Evolutionary conservation across 1,140 invertebrate genomes (phyloP), one percentile per base, ranked within the genome.

Genomic region (Phymastichus coffea): DNA sequence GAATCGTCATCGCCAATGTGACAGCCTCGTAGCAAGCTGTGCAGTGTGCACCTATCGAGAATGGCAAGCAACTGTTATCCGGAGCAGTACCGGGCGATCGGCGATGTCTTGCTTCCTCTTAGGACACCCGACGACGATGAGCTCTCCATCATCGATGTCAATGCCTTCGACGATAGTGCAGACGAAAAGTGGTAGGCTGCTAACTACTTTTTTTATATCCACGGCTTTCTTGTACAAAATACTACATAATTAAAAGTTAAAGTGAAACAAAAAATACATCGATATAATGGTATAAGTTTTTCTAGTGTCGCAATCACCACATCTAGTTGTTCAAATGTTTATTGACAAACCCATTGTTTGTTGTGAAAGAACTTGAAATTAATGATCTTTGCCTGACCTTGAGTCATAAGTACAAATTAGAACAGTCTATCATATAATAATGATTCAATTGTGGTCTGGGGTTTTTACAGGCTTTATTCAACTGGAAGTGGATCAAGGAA

Each of bases 101-200:
- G 28, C 28, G 6, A 12, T 30, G 6, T 12, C 28, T 30, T 30
- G 28, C 12, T 12, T 30, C 12, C 6, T 8, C 28, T 8, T 12
- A 53, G 43, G n/a, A 40, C 51, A 10, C 28, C 7, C 9, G 59
- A 56, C 17, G 53, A 61, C 8, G 59, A 61, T 19, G 59, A 61
- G 23, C 52, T 35, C 26, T 61, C 59, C 4, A 63, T 63, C 56
- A 63, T 63, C 20, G 61, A 63, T 9, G 61, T 63, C n/a, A 59
- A 44, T 12, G 61, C 53, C 14, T 63, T 63, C 23, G 61, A 63
- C 33, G 55, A 58, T 28, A 47, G 51, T 15, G 20, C 23, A 15
- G 22, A 54, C 1, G 61, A 63, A 37, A 63, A 43, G 59, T 63
- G 61, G 61, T 63, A 43, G 14, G 19, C 37, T n/a, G n/a, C 2